Percentiles rank a stretch among this genome's conserved stretches.
These are phyloP conservation scores for Antrozous pallidus DNA, from an alignment of 2,797 vertebrate genomes.

Conservation along the genomic window DNA sequence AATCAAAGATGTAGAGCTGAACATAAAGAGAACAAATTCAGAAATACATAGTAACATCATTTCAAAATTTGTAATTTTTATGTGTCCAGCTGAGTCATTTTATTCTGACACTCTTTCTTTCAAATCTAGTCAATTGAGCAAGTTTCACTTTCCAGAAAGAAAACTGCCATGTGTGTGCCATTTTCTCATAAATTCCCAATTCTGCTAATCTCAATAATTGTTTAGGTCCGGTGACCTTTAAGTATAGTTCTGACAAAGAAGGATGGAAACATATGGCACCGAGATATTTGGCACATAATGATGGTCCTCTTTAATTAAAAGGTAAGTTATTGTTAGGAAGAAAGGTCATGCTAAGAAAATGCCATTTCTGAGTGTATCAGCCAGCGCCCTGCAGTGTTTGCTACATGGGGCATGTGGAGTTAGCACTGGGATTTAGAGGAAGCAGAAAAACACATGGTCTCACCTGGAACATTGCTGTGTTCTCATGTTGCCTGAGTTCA, in stretches of 20 bases:
- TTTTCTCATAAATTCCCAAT: slow-evolving; percentile 56
- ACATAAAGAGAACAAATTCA: slow-evolving; percentile 27
- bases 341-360: slow-evolving; percentile 85
- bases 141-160: neutral
- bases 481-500: slow-evolving; percentile 70
- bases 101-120: neutral
- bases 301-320: slow-evolving; percentile 85
- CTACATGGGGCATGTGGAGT: slow-evolving; percentile 81
- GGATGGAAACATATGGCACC: slow-evolving; percentile 65
- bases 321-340: slow-evolving; percentile 83
- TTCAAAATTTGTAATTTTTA: neutral
- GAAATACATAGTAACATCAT: neutral
- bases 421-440: slow-evolving; percentile 83
- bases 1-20: neutral
- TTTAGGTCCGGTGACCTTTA: slow-evolving; percentile 79
- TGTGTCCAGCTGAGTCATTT: neutral
- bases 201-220: slow-evolving; percentile 74
- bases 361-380: slow-evolving; percentile 82
- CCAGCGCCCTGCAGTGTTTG: slow-evolving; percentile 77
- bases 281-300: slow-evolving; percentile 77
- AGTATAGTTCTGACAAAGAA: slow-evolving; percentile 68
- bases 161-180: neutral
- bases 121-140: neutral
- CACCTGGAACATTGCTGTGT: slow-evolving; percentile 73
- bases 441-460: slow-evolving; percentile 78